Evolutionary conservation across 2,888 invertebrate species (phyloP).

Genomic region (Scaptomyza cyrtandrae): DNA sequence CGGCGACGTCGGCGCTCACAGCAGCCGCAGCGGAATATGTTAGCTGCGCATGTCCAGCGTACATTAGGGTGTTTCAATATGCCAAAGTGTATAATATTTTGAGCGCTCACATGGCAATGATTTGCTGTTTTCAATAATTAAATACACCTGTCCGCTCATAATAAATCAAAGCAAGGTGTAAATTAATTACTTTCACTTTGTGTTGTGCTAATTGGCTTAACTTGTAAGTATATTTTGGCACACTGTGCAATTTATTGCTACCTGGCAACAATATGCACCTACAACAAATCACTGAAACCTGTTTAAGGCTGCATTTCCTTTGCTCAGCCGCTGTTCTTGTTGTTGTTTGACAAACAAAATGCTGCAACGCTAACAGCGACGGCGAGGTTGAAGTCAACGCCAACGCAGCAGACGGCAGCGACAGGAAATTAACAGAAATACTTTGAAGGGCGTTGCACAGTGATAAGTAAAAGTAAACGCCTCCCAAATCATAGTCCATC

Average conservation of each 20-base stretch:
- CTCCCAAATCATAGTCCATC: slow-evolving; percentile 37
- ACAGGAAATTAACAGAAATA: slow-evolving; percentile 54
- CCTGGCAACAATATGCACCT: slow-evolving; percentile 45
- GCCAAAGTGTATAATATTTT: slow-evolving; percentile 7
- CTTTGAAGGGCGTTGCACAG: slow-evolving; percentile 61
- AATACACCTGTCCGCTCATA: slow-evolving; percentile 1
- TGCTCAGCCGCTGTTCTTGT: slow-evolving; percentile 37
- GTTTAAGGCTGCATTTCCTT: slow-evolving; percentile 30
- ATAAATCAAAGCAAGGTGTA: too few species aligned
- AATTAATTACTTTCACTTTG: background rate
- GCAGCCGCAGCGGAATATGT: slow-evolving; percentile 23
- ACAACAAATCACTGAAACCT: slow-evolving; percentile 45
- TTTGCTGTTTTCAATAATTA: background rate
- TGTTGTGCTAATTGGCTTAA: background rate
- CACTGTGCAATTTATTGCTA: slow-evolving; percentile 31
- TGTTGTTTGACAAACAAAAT: slow-evolving; percentile 65
- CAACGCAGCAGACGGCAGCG: slow-evolving; percentile 29
- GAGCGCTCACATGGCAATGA: background rate
- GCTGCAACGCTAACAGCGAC: slow-evolving; percentile 23
- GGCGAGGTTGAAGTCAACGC: slow-evolving; percentile 8
- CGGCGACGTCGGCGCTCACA: slow-evolving; percentile 29
- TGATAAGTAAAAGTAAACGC: slow-evolving; percentile 53
- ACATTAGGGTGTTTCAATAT: slow-evolving; percentile 41
- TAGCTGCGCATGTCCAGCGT: slow-evolving; percentile 63
- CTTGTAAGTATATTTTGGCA: background rate